Base-by-base conservation (phyloP, 2,113 vertebrate species). In the Lycaon pictus region DNA sequence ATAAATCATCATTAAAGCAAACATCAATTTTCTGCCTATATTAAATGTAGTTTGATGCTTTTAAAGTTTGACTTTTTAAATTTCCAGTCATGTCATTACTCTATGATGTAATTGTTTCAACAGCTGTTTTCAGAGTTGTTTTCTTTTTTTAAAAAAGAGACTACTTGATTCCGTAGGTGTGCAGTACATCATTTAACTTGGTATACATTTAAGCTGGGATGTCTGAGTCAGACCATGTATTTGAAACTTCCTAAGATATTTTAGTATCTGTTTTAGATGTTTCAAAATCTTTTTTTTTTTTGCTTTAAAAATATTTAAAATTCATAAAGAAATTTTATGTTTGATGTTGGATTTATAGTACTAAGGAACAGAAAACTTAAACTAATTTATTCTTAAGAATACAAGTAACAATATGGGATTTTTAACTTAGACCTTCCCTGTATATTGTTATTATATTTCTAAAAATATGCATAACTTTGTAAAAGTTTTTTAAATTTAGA, bases 61-160 rank as follows among this genome's bases (percentile, higher is more conserved):
- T 98, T 96, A 96, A 97, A 98, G 97, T 97, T 92, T 97, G 84
- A 96, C 92, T 98, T 98, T 71, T 96, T 98, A 98, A 98, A 98
- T 98, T 98, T 98, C 96, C 97, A 97, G 98, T 95, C 83, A 71
- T 95, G 96, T 97, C 97, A 96, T 93, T 93, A 97, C 97, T 98
- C 95, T 97, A 98, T 98, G 98, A 99, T 88, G 97, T 99, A 98
- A 98, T 86, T 98, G 98, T 98, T 99, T 98, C 98, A 98, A 98
- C 99, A 99, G 99, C 98, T 98, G 98, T 98, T 98, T 98, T 98
- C 63, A 97, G 97, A 96, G 97, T 98, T 95, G 11, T 76, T 76
- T 86, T 85, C n/a, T 74, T 72, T 83, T 43, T 43, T 43, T 43
- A 6, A 37, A 80, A 96, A 98, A 93, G 97, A 93, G 62, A 98